A percentile compares a stretch with the other conserved stretches of the same genome.
These are phyloP conservation scores for Epinephelus coioides DNA, from an alignment of 2,797 vertebrate genomes.

Conservation along the genomic window DNA sequence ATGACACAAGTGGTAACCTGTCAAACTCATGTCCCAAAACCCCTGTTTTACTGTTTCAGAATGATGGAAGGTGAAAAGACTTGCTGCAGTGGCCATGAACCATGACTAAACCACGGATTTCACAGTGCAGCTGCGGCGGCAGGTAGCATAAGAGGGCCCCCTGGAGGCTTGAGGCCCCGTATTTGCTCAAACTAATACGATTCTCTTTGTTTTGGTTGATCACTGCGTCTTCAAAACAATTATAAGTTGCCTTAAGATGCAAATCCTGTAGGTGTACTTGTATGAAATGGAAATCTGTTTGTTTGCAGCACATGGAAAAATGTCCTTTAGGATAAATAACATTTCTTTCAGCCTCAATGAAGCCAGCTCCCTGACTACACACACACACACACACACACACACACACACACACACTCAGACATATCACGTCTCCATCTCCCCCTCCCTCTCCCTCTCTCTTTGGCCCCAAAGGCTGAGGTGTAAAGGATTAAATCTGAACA, in stretches of 20 bases:
- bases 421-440: constrained; percentile 37
- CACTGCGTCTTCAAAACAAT: constrained; percentile 28
- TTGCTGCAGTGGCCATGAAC: constrained; percentile 10
- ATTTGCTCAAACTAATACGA: constrained; percentile 37
- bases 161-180: background rate
- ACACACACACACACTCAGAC: constrained; percentile 10
- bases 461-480: constrained; percentile 58
- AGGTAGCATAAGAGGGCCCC: constrained; percentile 32
- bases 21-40: constrained; percentile 9
- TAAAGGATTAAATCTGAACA: constrained; percentile 73
- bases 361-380: constrained; percentile 9
- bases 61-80: constrained; percentile 9
- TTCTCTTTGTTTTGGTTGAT: constrained; percentile 33
- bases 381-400: constrained; percentile 20
- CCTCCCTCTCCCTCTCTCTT: constrained; percentile 25
- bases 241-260: constrained; percentile 16
- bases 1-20: background rate
- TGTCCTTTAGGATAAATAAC: constrained; percentile 35
- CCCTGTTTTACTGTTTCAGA: constrained; percentile 19
- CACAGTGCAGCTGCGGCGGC: constrained; percentile 21
- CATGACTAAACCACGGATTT: constrained; percentile 40
- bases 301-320: constrained; percentile 25
- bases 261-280: constrained; percentile 24
- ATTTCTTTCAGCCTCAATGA: constrained; percentile 50
- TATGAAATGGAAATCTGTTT: constrained; percentile 17